Percentiles rank a stretch among this genome's conserved stretches.
These are phyloP conservation scores for Shinisaurus crocodilurus DNA, from an alignment of 2,113 vertebrate species.

Conservation along the genomic window DNA sequence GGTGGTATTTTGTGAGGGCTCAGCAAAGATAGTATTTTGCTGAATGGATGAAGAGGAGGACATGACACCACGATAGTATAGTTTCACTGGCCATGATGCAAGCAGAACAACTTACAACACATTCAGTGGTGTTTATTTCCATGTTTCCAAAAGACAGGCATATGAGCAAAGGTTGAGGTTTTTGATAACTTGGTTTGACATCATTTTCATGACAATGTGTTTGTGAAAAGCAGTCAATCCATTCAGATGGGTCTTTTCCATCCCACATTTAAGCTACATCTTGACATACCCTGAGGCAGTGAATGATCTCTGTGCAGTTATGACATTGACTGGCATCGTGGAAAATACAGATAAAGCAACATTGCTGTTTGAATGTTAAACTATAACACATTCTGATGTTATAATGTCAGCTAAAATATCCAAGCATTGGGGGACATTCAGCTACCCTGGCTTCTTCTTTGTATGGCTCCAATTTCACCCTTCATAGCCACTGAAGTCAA, in stretches of 20 bases:
- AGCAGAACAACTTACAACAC: background rate
- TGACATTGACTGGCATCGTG: background rate
- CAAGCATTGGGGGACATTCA: background rate
- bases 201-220: background rate
- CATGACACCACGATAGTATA: background rate
- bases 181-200: conserved; percentile 8
- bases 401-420: background rate
- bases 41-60: background rate
- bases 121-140: background rate
- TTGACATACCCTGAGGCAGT: background rate
- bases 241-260: background rate
- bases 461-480: conserved; percentile 24
- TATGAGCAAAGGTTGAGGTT: background rate
- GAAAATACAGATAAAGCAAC: conserved; percentile 28
- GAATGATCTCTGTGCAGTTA: background rate
- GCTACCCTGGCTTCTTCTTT: background rate
- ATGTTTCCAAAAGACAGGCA: background rate
- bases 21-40: background rate
- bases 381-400: background rate
- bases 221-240: background rate
- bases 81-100: background rate
- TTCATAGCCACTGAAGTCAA: conserved; percentile 22
- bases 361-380: conserved; percentile 4
- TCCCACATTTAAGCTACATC: background rate
- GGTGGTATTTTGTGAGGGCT: background rate